phyloP scores from a whole-genome alignment of 2,888 invertebrate genomes.

The Brassicogethes aeneus region DNA sequence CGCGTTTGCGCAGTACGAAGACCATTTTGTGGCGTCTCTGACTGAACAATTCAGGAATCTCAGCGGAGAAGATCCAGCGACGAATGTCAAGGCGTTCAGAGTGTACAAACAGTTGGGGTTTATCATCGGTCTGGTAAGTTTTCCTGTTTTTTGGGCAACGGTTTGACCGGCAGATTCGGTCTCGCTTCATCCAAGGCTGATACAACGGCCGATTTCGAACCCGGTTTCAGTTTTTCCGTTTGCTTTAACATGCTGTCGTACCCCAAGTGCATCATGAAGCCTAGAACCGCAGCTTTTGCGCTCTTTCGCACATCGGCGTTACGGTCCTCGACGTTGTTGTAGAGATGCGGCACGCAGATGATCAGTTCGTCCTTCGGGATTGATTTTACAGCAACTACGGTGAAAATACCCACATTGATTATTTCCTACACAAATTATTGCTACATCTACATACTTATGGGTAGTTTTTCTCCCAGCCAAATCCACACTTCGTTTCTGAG shows the following conservation, averaged over 20 bases:
- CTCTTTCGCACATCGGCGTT: too few relatives aligned
- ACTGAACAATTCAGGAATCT: constrained; percentile 56
- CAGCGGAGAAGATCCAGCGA: constrained; percentile 28
- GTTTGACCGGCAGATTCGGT: constrained; percentile 76
- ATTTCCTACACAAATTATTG: too few relatives aligned
- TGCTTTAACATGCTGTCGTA: too few relatives aligned
- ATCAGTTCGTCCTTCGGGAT: too few relatives aligned
- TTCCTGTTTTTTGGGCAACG: constrained; percentile 53
- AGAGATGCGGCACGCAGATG: too few relatives aligned
- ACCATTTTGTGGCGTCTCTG: constrained; percentile 55
- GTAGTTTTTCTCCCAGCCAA: constrained; percentile 81
- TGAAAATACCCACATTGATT: too few relatives aligned
- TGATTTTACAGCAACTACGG: too few relatives aligned
- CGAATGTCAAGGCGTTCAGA: constrained; percentile 41
- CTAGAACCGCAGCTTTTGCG: too few relatives aligned
- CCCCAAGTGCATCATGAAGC: too few relatives aligned
- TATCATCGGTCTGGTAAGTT: constrained; percentile 45
- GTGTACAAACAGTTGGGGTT: constrained; percentile 45
- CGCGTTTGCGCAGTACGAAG: constrained; percentile 50
- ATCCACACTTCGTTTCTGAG: too few relatives aligned
- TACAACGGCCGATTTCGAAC: constrained; percentile 67
- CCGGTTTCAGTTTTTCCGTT: constrained; percentile 73
- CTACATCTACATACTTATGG: constrained; percentile 51
- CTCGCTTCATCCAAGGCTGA: too few relatives aligned
- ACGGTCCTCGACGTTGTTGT: too few relatives aligned